Evolutionary conservation across 2,797 vertebrate species (phyloP), one percentile per base, ranked within the genome.

Genomic region (Tinamus major): DNA sequence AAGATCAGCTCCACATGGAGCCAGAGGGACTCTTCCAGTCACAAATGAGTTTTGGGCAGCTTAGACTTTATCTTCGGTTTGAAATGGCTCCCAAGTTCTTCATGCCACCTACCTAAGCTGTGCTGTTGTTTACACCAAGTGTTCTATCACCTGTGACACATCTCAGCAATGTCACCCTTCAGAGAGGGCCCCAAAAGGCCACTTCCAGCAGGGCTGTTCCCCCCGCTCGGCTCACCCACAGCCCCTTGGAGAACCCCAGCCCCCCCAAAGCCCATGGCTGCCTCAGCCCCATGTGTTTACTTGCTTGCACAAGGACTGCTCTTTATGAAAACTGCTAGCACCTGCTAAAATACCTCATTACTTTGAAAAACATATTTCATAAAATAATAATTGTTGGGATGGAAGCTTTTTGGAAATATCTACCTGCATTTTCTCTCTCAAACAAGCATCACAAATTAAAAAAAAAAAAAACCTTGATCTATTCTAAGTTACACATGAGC

Each of bases 381-480:
- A 62, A 90, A 51, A 35, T 44, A 71, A 79, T 31, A 77, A 70
- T 37, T n/a, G 55, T 5, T 31, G 6, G 18, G n/a, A 78, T 6
- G 51, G 46, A 78, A 87, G 24, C 39, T 80, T 75, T 92, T 53
- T 23, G 69, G 79, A 83, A 75, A 80, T 27, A 41, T 31, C 82
- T 87, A 53, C 48, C 69, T 78, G 65, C 21, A 63, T 31, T 90
- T 90, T 33, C 55, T 75, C 79, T 82, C 48, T 86, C 3, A 46
- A 86, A 55, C 62, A 93, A 69, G 61, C 33, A 70, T 11, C 41
- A 39, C 6, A 75, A 71, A 86, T 87, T 51, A 76, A 71, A n/a
- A 0, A 1, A 76, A 0, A 1, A 76, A 71, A n/a, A 0, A 1
- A 21, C 5, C 19, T 70, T 65, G 48, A 85, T 80, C 51, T 91